Evolutionary conservation across 2,797 vertebrate genomes (phyloP).

Genomic region (Champsocephalus gunnari): DNA sequence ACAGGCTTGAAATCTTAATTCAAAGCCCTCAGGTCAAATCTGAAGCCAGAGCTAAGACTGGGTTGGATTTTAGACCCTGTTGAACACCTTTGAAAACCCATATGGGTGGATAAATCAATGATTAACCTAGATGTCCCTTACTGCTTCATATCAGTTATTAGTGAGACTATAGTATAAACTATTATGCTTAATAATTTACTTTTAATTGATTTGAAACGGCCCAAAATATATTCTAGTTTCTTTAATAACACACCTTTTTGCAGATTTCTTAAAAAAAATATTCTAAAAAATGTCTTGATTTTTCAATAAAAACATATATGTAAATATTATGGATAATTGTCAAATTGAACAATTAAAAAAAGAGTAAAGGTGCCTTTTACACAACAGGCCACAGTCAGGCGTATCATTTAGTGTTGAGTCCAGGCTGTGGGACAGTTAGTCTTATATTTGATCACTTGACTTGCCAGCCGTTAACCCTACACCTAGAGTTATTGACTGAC

Average conservation of each 20-base stretch:
- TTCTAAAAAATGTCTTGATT: no score
- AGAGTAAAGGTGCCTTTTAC: neutral
- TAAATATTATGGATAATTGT: no score
- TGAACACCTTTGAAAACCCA: neutral
- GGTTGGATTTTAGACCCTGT: slow-evolving; percentile 1
- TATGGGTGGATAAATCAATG: slow-evolving; percentile 31
- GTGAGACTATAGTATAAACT: slow-evolving; percentile 46
- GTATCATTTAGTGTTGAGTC: neutral
- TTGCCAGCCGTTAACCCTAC: neutral
- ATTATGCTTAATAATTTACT: slow-evolving; percentile 66
- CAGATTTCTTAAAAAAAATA: neutral
- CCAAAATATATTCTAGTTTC: slow-evolving; percentile 12
- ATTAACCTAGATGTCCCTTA: slow-evolving; percentile 38
- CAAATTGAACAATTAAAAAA: no score
- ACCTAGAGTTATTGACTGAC: neutral
- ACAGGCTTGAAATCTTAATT: neutral
- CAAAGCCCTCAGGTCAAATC: neutral
- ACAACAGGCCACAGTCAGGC: neutral
- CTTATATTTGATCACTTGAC: neutral
- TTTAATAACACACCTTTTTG: neutral
- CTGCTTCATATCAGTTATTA: slow-evolving; percentile 56
- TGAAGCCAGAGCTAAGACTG: neutral
- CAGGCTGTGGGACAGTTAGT: neutral
- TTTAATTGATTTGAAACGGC: slow-evolving; percentile 20
- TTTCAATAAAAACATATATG: no score